These are phyloP conservation scores for Notamacropus eugenii DNA, from an alignment of 2,797 vertebrate genomes.

Conservation along the genomic window DNA sequence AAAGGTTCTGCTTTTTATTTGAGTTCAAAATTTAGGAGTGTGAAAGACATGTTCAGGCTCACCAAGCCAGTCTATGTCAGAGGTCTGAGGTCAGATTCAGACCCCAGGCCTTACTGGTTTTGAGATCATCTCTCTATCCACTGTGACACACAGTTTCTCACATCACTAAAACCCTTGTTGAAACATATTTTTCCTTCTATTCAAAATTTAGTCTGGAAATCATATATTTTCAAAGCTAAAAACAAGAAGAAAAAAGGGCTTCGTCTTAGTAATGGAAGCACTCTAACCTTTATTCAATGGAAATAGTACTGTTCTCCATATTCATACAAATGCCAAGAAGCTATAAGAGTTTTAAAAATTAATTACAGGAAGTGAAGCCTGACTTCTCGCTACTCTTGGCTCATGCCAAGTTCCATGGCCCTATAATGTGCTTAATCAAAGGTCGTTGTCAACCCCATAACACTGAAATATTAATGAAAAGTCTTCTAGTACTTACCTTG, in stretches of 20 bases:
- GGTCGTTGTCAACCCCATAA: slow-evolving; percentile 64
- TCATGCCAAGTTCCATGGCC: slow-evolving; percentile 64
- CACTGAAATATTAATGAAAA: slow-evolving; percentile 68
- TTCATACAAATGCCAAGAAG: slow-evolving; percentile 69
- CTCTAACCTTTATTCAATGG: slow-evolving; percentile 79
- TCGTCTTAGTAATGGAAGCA: slow-evolving; percentile 79
- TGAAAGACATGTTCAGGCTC: not conserved
- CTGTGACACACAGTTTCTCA: not conserved
- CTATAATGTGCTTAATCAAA: slow-evolving; percentile 72
- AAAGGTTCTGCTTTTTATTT: not conserved
- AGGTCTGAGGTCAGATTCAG: not conserved
- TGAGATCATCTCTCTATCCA: not conserved
- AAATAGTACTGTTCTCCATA: slow-evolving; percentile 78
- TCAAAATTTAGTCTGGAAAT: slow-evolving; percentile 77
- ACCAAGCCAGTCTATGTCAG: not conserved
- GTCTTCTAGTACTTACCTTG: slow-evolving; percentile 29
- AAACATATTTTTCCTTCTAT: slow-evolving; percentile 49
- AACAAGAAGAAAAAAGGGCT: slow-evolving; percentile 57
- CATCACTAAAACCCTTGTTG: not conserved
- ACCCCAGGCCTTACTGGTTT: not conserved
- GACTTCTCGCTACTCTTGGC: slow-evolving; percentile 71
- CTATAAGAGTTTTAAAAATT: slow-evolving; percentile 80
- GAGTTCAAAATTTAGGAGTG: not conserved
- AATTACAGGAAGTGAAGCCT: slow-evolving; percentile 79
- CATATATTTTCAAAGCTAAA: slow-evolving; percentile 75